phyloP scores from a whole-genome alignment of 2,797 vertebrate species.

The Esox lucius region DNA sequence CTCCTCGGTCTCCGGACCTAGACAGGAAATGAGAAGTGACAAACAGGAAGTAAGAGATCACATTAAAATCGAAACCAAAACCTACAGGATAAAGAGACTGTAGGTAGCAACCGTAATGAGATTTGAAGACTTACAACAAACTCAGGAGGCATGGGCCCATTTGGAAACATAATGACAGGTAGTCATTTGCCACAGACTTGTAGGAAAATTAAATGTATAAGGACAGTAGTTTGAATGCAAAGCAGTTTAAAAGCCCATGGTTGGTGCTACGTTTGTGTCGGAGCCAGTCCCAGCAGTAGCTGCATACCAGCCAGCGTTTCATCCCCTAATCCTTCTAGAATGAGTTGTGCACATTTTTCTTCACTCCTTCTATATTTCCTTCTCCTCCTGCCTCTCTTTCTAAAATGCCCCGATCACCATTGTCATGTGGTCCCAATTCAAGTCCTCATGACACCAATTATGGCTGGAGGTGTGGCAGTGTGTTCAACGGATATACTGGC shows the following conservation, averaged over 20 bases:
- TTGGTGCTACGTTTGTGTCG: background rate
- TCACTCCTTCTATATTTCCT: slow-evolving; percentile 5
- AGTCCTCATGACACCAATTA: slow-evolving; percentile 12
- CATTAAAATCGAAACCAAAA: background rate
- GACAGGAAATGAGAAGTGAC: background rate
- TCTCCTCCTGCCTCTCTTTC: background rate
- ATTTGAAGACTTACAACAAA: slow-evolving; percentile 41
- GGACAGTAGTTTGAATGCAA: background rate
- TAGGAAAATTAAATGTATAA: background rate
- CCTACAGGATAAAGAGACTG: background rate
- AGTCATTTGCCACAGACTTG: background rate
- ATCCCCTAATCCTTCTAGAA: slow-evolving; percentile 45
- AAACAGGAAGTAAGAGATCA: background rate
- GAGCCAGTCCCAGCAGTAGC: background rate
- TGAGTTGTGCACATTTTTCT: slow-evolving; percentile 9
- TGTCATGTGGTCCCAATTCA: slow-evolving; percentile 6
- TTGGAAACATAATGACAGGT: slow-evolving; percentile 45
- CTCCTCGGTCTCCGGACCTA: slow-evolving; percentile 53
- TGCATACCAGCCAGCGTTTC: slow-evolving; percentile 28
- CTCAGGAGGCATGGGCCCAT: slow-evolving; percentile 27
- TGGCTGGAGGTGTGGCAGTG: background rate
- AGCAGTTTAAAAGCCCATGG: slow-evolving; percentile 21
- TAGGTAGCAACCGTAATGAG: background rate
- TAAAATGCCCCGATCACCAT: slow-evolving; percentile 3
- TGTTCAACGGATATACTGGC: background rate